Base-by-base conservation (phyloP, 1,140 invertebrate genomes). In the Tetraneura akinire region DNA sequence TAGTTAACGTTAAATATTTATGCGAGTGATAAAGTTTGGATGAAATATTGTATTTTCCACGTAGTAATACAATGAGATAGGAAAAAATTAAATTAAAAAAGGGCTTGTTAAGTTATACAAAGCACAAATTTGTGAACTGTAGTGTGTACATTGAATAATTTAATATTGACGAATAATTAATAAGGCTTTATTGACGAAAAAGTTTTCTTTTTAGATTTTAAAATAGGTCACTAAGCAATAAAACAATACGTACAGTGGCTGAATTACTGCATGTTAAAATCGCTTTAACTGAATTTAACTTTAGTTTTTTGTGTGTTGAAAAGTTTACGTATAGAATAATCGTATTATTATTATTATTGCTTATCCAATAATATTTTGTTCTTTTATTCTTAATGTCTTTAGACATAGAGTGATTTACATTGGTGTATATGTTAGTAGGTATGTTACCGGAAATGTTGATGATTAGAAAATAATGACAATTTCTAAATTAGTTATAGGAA, bases 101-200 rank as follows among this genome's bases (percentile, higher is more conserved):
- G 66, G 21, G 11, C 13, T 68, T 68, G 21, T 68, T 68, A 68
- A 47, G 66, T 45, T 42, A 66, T 68, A 68, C 42, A 68, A 68
- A 47, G 66, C 66, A 47, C 13, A 47, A 68, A 47, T 68, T 9
- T 14, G 47, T 6, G 8, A 6, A 68, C 42, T 18, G 62, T 37
- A 9, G 13, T 0, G 42, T 68, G 21, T 47, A 47, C 64, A 23
- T 13, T 4, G 21, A 42, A 23, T 4, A 68, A 68, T 37, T 68
- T 68, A 68, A 68, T 68, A 68, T 68, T 68, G 21, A 47, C 13
- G 37, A 47, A 68, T 68, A 68, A 47, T 68, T 68, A 68, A 68
- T 68, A 23, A 68, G 42, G 66, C 21, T 23, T 14, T 68, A 47
- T 47, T 47, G 66, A 68, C 42, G 3, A 47, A 21, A 68, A 68